Percentiles rank a stretch among this genome's conserved stretches.
Conservation (phyloP, 2,797 vertebrate species). For the Cossypha polioptera region DNA sequence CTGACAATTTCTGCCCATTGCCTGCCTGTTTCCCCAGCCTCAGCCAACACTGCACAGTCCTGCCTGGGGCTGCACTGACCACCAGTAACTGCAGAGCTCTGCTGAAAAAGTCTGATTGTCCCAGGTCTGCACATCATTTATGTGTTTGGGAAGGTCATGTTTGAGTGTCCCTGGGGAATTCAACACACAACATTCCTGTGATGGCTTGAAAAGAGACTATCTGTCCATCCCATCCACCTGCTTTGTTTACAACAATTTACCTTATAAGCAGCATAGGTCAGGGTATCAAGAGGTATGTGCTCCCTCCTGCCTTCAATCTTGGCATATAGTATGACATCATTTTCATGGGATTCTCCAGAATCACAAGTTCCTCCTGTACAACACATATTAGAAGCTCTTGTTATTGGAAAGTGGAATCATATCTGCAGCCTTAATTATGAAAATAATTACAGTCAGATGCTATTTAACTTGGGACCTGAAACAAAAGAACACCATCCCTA, state of each 20-base stretch:
- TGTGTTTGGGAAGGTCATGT: not conserved
- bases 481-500: conserved; percentile 17
- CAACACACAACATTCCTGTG: not conserved
- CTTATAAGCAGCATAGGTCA: conserved; percentile 92
- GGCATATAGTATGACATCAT: conserved; percentile 88
- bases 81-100: not conserved
- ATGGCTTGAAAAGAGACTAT: not conserved
- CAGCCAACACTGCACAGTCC: not conserved
- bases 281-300: conserved; percentile 83
- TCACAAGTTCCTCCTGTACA: conserved; percentile 87
- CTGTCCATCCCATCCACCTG: not conserved
- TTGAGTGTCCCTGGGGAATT: not conserved
- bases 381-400: not conserved
- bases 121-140: not conserved
- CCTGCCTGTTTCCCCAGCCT: not conserved
- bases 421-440: conserved; percentile 5
- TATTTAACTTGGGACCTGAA: conserved; percentile 14
- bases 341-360: conserved; percentile 90
- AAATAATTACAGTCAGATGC: conserved; percentile 1
- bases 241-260: conserved; percentile 66
- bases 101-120: not conserved
- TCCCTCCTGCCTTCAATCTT: conserved; percentile 87
- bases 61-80: not conserved
- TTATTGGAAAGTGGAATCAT: not conserved
- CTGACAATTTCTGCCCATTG: not conserved